Base-by-base conservation (phyloP, 2,888 invertebrate genomes). In the Clanis bilineata region DNA sequence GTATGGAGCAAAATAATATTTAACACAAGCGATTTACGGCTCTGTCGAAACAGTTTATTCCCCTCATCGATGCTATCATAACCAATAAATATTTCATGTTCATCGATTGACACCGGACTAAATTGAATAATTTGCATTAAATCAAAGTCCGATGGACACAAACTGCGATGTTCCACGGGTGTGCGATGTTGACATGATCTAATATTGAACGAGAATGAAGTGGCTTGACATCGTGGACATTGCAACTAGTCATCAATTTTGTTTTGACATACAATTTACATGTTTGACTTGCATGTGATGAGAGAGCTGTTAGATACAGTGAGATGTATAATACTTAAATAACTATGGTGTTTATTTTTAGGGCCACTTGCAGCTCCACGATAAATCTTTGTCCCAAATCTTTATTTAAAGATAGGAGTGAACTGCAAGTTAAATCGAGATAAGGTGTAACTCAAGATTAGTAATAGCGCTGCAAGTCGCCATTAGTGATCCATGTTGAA, bases 91-190 rank as follows among this genome's bases (percentile, higher is more conserved):
- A 51, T 51, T 51, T 32, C 18, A 32, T 51, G 15, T 32, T 32
- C 18, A 32, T 32, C 51, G 51, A 51, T 32, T 32, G 51, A 18
- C 32, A 51, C 32, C 10, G 2, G 28, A 51, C 28, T 32, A 51
- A 51, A 51, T 51, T 32, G 51, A 51, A 51, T 51, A 51, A 51
- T 51, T 51, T 32, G 18, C 32, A 51, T 51, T 51, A 51, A 51
- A 51, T 51, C 51, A 51, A 51, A 32, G 25, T 47, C n/a, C 25
- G 25, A 47, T n/a, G 15, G 28, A 47, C 9, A 44, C 12, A 44
- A 44, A 44, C 44, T 12, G 25, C 15, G 15, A 28, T 25, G 15
- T 47, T 28, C n/a, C 47, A 28, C 2, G 15, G 2, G 18, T 1
- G n/a, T n/a, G n/a, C 25, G 6, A 7, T 2, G 28, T 28, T 28